These are phyloP conservation scores for Dasypus novemcinctus DNA, from an alignment of 2,113 vertebrate genomes.

Conservation along the genomic window DNA sequence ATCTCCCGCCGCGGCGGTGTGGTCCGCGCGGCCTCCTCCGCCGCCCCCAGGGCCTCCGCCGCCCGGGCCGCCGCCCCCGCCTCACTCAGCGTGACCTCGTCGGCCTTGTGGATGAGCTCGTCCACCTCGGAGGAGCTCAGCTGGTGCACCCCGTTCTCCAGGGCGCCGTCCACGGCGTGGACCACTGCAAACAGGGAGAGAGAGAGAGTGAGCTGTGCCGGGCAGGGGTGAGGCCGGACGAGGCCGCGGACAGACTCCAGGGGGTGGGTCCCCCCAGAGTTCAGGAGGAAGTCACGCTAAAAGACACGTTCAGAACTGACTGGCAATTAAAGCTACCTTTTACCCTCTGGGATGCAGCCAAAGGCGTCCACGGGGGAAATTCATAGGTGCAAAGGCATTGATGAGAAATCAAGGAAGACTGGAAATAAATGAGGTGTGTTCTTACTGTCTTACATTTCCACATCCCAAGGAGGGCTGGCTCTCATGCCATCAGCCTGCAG, in stretches of 20 bases:
- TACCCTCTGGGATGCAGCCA: not conserved
- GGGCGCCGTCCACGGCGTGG: constrained; percentile 88
- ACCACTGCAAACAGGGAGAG: constrained; percentile 86
- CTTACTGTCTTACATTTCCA: not conserved
- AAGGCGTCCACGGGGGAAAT: not conserved
- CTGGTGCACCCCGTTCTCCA: constrained; percentile 88
- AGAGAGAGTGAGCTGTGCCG: not conserved
- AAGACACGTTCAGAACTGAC: accelerated
- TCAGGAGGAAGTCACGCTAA: no score
- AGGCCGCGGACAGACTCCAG: not conserved
- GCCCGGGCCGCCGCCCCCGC: not conserved
- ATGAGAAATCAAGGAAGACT: not conserved
- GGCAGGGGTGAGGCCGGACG: accelerated
- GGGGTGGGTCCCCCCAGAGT: no score
- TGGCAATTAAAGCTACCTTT: accelerated
- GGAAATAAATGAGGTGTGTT: not conserved
- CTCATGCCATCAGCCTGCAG: accelerated
- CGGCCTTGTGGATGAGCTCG: constrained; percentile 94
- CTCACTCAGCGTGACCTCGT: constrained; percentile 87
- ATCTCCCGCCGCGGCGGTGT: constrained; percentile 84
- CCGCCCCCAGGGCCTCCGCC: not conserved
- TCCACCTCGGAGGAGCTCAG: constrained; percentile 94
- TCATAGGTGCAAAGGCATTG: accelerated
- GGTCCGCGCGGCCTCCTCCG: constrained; percentile 36
- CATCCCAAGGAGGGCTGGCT: no score